These are phyloP conservation scores for Notiomystis cincta DNA, from an alignment of 2,113 vertebrate species.

Conservation along the genomic window DNA sequence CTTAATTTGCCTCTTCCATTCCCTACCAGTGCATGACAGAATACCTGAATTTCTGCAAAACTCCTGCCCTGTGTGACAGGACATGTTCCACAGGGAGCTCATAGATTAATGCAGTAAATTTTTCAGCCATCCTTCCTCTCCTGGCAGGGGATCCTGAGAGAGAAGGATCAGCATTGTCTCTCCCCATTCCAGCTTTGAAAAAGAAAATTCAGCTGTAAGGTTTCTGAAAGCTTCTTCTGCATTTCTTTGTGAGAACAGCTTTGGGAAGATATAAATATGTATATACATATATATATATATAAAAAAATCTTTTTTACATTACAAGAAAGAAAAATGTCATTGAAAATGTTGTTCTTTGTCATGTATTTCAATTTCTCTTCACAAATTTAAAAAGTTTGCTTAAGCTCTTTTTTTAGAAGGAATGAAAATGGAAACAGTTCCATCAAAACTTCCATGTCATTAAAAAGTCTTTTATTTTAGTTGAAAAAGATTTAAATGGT, in stretches of 20 bases:
- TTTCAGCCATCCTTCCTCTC: background rate
- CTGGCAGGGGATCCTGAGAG: background rate
- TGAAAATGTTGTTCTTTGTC: constrained; percentile 45
- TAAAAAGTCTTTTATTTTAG: background rate
- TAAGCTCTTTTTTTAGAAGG: constrained; percentile 32
- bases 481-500: background rate
- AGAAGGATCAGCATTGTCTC: background rate
- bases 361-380: constrained; percentile 24
- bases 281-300: background rate
- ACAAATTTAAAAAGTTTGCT: constrained; percentile 33
- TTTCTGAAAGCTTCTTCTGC: constrained; percentile 29
- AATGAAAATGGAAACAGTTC: constrained; percentile 29
- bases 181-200: background rate
- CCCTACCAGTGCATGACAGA: background rate
- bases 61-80: background rate
- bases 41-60: background rate
- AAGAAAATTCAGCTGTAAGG: constrained; percentile 16
- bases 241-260: constrained; percentile 17
- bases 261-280: constrained; percentile 54
- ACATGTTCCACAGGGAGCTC: background rate
- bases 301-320: constrained; percentile 28
- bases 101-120: background rate
- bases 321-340: constrained; percentile 42
- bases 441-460: constrained; percentile 11
- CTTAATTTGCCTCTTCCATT: background rate